phyloP scores from a whole-genome alignment of 2,113 vertebrate species.

The Acrocephalus arundinaceus region DNA sequence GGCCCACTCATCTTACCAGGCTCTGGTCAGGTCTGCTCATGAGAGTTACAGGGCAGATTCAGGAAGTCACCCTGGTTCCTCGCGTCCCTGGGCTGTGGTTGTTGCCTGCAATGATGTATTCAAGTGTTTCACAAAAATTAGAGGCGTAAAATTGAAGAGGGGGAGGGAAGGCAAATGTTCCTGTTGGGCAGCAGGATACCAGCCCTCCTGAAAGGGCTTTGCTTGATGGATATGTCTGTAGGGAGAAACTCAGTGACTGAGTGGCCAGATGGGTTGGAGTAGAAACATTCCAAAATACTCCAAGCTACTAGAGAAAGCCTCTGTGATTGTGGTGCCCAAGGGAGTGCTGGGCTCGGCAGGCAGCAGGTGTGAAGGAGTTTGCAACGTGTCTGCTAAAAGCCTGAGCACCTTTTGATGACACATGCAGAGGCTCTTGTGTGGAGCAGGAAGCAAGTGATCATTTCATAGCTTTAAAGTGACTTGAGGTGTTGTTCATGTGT shows the following conservation, averaged over 20 bases:
- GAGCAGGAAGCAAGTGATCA: background rate
- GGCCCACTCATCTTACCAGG: background rate
- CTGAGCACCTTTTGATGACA: background rate
- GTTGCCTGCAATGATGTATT: background rate
- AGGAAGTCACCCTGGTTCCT: background rate
- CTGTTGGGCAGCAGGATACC: background rate
- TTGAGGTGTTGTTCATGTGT: background rate
- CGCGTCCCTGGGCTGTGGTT: background rate
- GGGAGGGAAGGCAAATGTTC: background rate
- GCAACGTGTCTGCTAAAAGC: background rate
- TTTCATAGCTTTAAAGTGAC: background rate
- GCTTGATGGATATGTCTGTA: background rate
- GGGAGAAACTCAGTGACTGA: background rate
- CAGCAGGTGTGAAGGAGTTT: background rate
- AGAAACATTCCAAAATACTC: background rate
- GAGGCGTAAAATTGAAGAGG: background rate
- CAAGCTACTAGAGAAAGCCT: background rate
- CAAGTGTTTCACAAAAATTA: background rate
- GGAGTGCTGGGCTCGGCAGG: background rate
- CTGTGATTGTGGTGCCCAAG: background rate
- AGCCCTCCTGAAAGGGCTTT: background rate
- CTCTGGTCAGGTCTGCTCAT: background rate
- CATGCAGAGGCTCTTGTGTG: background rate
- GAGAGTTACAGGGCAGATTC: background rate
- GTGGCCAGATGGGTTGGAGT: background rate